Conservation (phyloP, 1,140 invertebrate species). For the Mamestra configurata region DNA sequence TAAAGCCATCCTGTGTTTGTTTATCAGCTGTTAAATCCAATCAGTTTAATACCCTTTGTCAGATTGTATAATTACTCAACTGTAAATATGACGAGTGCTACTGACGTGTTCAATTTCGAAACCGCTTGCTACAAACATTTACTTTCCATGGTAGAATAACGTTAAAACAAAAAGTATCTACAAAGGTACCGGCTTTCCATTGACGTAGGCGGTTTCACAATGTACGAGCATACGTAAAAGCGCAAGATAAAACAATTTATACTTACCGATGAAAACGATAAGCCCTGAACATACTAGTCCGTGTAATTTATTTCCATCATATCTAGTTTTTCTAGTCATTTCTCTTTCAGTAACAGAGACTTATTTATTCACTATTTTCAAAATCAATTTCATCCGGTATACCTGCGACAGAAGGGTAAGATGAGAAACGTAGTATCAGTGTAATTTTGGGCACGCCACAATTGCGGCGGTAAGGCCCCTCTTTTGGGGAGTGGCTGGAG, state of each 20-base stretch:
- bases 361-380: too few species aligned
- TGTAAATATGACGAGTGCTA: not conserved
- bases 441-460: too few species aligned
- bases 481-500: too few species aligned
- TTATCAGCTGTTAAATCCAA: too few species aligned
- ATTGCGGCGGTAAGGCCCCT: too few species aligned
- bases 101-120: not conserved
- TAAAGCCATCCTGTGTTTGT: not conserved
- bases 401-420: too few species aligned
- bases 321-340: not conserved
- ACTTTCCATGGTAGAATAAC: not conserved
- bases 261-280: constrained; percentile 12
- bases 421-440: too few species aligned
- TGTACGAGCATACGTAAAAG: not conserved
- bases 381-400: too few species aligned
- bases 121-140: not conserved
- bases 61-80: not conserved
- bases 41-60: not conserved
- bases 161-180: not conserved
- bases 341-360: not conserved
- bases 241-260: constrained; percentile 22
- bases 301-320: not conserved
- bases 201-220: not conserved
- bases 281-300: not conserved
- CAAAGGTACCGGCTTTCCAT: not conserved